phyloP scores from a whole-genome alignment of 2,797 vertebrate genomes.

The Hirundo rustica region DNA sequence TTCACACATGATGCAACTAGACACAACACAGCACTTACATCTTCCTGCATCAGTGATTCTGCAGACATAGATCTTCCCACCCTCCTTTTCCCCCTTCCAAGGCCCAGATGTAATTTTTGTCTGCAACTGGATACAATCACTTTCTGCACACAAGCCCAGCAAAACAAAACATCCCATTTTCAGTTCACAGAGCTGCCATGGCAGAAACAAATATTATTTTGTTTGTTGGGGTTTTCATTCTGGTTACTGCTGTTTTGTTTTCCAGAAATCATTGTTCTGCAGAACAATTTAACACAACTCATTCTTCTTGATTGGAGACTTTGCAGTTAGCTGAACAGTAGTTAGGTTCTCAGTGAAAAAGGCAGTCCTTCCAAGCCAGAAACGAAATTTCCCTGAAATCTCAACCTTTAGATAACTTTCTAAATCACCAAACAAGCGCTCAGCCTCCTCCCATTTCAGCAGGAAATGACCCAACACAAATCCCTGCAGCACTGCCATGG shows the following conservation, averaged over 20 bases:
- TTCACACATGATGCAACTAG: conserved; percentile 67
- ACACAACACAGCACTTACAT: conserved; percentile 68
- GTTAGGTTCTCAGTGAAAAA: neutral
- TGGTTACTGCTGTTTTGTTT: conserved; percentile 10
- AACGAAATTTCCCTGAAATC: neutral
- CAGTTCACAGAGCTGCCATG: conserved; percentile 9
- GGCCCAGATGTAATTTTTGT: conserved; percentile 39
- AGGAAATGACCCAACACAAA: neutral
- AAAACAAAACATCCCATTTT: conserved; percentile 54
- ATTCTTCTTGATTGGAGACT: neutral
- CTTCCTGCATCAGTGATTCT: conserved; percentile 70
- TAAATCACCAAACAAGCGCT: neutral
- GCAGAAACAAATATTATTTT: conserved; percentile 52
- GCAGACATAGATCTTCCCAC: conserved; percentile 57
- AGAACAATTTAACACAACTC: neutral
- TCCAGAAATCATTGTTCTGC: conserved; percentile 19
- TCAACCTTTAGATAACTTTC: neutral
- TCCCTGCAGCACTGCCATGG: neutral
- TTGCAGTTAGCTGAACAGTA: neutral
- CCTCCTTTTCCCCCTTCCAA: conserved; percentile 50
- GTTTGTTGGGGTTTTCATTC: conserved; percentile 42
- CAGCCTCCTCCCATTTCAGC: neutral
- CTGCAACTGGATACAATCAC: conserved; percentile 29
- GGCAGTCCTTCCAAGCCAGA: neutral
- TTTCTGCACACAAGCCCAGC: neutral